Evolutionary conservation across 2,113 vertebrate species (phyloP).

Genomic region (Prolemur simus): DNA sequence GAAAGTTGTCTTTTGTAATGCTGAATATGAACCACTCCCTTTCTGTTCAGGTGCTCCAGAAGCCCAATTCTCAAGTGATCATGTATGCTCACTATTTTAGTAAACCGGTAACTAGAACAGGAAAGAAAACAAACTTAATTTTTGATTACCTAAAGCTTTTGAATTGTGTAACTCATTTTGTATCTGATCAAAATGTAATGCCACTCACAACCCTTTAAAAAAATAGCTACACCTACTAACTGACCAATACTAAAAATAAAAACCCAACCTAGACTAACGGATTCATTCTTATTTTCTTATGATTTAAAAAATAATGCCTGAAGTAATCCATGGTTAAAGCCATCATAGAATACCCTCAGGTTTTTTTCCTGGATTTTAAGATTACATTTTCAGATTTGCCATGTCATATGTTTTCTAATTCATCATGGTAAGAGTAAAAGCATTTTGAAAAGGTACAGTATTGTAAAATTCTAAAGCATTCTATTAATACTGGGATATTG

Average conservation of each 20-base stretch:
- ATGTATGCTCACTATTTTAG: slow-evolving; percentile 81
- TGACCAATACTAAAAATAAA: slow-evolving; percentile 61
- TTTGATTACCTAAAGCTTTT: slow-evolving; percentile 75
- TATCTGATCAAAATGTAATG: slow-evolving; percentile 68
- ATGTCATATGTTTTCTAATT: not conserved
- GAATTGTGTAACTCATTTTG: slow-evolving; percentile 69
- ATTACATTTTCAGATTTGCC: slow-evolving; percentile 43
- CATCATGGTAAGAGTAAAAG: not conserved
- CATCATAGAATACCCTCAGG: not conserved
- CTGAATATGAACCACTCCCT: slow-evolving; percentile 79
- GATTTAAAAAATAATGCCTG: slow-evolving; percentile 48
- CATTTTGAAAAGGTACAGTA: not conserved
- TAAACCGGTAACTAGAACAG: slow-evolving; percentile 81
- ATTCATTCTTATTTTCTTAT: slow-evolving; percentile 44
- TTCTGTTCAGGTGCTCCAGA: slow-evolving; percentile 78
- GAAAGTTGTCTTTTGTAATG: slow-evolving; percentile 81
- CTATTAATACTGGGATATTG: not conserved
- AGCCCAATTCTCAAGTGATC: slow-evolving; percentile 79
- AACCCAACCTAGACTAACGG: slow-evolving; percentile 52
- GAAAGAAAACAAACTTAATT: slow-evolving; percentile 82
- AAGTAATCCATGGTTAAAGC: slow-evolving; percentile 42
- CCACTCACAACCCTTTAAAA: slow-evolving; percentile 55
- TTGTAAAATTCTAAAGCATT: slow-evolving; percentile 11
- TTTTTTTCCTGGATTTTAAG: slow-evolving; percentile 10
- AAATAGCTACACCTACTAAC: slow-evolving; percentile 53